Base-by-base conservation (phyloP, 2,888 invertebrate genomes). In the Nasonia oneida region DNA sequence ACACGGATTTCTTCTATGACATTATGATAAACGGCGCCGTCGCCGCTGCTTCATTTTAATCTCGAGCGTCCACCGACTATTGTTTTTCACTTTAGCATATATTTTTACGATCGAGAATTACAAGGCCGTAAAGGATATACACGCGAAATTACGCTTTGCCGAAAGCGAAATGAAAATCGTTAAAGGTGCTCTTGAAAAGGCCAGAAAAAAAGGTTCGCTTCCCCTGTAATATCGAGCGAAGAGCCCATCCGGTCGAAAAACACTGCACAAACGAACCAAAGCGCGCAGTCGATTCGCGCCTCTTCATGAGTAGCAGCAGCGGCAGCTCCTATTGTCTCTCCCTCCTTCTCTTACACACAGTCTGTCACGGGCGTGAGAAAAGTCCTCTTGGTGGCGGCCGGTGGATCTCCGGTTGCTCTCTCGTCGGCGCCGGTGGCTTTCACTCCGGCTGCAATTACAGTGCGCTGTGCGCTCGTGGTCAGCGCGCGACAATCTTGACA, bases 401-500 rank as follows among this genome's bases (percentile, higher is more conserved):
- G n/a, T 71, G 23, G 15, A 73, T 39, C 53, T 77, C n/a, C 74
- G 64, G 33, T 64, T 37, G 18, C 70, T 80, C 79, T 70, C 47
- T 33, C 23, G 18, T 2, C 12, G n/a, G 4, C 8, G 29, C 6
- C 57, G 42, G 15, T 53, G 81, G 81, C 84, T 86, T 86, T 86
- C 86, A 84, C 86, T 86, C 78, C 37, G 76, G 61, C 57, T 81
- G 75, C 86, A 86, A 82, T 86, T 86, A 86, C 84, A 73, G 33
- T 37, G 75, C 29, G 39, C 37, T 29, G 50, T 15, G 85, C 71
- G 29, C 39, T 71, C 80, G 87, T 81, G 86, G 84, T 84, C 86
- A 87, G 82, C 76, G 85, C 73, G 82, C 33, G 88, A 89, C 88
- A 88, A 82, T 88, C 88, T 88, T 89, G 89, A 89, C 89, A 88